A percentile compares a stretch with the other conserved stretches of the same genome.
Evolutionary conservation across 2,888 invertebrate species (phyloP).

Genomic region (Brachyopa scutellaris): DNA sequence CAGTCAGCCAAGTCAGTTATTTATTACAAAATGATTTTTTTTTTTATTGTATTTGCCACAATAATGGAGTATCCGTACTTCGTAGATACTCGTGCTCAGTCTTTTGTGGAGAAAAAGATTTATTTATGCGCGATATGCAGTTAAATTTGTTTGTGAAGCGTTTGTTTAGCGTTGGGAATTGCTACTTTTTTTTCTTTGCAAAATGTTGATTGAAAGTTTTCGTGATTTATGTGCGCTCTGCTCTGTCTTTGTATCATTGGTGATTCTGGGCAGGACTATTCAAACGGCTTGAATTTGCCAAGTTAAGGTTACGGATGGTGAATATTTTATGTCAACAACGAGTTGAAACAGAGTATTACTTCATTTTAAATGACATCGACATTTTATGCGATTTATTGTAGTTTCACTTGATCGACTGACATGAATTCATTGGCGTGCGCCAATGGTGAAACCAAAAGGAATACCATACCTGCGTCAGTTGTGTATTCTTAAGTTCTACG

Average conservation of each 20-base stretch:
- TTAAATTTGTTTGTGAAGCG: conserved; percentile 7
- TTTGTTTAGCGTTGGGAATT: not conserved
- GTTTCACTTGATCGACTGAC: too few species aligned
- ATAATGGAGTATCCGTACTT: not conserved
- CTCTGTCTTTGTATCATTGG: conserved; percentile 8
- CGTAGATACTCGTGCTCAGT: not conserved
- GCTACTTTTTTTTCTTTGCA: conserved; percentile 35
- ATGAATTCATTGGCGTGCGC: too few species aligned
- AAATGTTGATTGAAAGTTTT: conserved; percentile 13
- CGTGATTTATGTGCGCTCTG: not conserved
- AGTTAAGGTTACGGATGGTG: conserved; percentile 21
- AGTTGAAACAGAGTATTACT: too few species aligned
- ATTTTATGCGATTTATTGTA: too few species aligned
- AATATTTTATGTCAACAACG: too few species aligned
- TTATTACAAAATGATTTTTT: conserved; percentile 43
- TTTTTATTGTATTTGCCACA: not conserved
- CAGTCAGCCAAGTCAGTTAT: conserved; percentile 34
- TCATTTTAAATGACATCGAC: too few species aligned
- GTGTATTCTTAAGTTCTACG: too few species aligned
- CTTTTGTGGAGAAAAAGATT: conserved; percentile 12
- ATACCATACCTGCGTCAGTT: too few species aligned
- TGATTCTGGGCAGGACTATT: conserved; percentile 26
- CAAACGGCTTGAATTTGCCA: conserved; percentile 24
- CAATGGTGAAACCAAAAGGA: too few species aligned
- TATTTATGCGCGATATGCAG: conserved; percentile 28